Conservation (phyloP, 2,113 vertebrate genomes). For the Psittacara wagleri region DNA sequence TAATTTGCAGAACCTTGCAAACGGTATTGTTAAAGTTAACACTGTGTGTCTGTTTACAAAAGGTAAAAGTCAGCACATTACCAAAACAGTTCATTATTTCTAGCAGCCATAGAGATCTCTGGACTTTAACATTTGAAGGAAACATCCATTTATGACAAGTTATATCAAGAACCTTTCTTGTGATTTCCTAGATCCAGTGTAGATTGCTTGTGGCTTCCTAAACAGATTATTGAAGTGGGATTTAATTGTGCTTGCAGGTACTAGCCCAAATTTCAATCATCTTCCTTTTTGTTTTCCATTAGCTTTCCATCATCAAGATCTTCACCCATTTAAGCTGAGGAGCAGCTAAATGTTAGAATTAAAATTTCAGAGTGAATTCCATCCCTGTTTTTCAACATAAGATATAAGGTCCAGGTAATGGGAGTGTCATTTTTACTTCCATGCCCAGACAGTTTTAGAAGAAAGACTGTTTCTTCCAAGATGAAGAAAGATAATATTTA, state of each 20-base stretch:
- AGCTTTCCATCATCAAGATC: rapidly evolving
- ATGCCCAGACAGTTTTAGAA: neutral
- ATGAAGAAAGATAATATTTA: neutral
- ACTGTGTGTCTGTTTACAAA: neutral
- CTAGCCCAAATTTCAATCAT: neutral
- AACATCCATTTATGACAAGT: neutral
- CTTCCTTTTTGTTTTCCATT: neutral
- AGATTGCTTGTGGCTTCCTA: neutral
- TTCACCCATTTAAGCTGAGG: neutral
- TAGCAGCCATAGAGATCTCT: neutral
- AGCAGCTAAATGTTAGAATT: neutral
- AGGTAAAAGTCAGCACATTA: neutral
- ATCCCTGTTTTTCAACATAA: neutral
- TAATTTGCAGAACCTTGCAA: neutral
- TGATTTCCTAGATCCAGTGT: neutral
- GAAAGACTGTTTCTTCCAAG: neutral
- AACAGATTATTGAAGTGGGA: neutral
- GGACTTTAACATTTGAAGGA: neutral
- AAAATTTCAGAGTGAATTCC: neutral
- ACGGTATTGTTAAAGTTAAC: neutral
- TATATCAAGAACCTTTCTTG: neutral
- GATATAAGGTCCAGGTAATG: neutral
- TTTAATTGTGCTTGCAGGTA: neutral
- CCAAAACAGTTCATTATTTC: neutral
- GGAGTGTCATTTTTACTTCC: neutral